Percentiles rank a stretch among this genome's conserved stretches.
Conservation (phyloP, 2,888 invertebrate genomes). For the Apodemia zela region DNA sequence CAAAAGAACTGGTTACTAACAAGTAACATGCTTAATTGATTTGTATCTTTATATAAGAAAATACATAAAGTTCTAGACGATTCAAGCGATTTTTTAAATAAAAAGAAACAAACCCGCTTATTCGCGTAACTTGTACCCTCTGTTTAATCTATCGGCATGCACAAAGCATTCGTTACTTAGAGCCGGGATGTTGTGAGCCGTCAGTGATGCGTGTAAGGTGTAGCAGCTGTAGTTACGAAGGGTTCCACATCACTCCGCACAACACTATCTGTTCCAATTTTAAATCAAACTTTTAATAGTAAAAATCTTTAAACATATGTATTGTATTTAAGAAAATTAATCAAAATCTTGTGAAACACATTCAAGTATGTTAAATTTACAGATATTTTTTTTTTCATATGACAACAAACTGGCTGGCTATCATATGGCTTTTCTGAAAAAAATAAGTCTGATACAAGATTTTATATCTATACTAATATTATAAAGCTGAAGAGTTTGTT, state of each 20-base stretch:
- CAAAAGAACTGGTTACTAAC: no score
- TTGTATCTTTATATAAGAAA: no score
- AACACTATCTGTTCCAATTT: constrained; percentile 21
- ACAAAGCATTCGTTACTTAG: constrained; percentile 73
- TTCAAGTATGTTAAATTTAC: no score
- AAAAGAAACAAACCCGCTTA: constrained; percentile 32
- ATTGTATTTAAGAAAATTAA: neutral
- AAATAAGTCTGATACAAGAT: no score
- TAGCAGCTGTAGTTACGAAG: constrained; percentile 52
- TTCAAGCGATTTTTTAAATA: constrained; percentile 4
- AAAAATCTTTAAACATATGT: neutral
- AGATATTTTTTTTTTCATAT: no score
- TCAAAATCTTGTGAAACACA: no score
- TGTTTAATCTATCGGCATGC: constrained; percentile 66
- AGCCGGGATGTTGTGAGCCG: constrained; percentile 63
- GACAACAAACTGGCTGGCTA: no score
- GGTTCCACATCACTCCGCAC: constrained; percentile 17
- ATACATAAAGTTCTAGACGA: no score
- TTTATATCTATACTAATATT: no score
- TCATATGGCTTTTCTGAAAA: no score
- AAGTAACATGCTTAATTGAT: no score
- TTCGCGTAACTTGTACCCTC: constrained; percentile 34
- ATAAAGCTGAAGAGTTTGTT: no score
- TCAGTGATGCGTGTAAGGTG: constrained; percentile 71
- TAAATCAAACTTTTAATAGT: constrained; percentile 15